Conservation (phyloP, 2,797 vertebrate species). For the Etheostoma perlongum region DNA sequence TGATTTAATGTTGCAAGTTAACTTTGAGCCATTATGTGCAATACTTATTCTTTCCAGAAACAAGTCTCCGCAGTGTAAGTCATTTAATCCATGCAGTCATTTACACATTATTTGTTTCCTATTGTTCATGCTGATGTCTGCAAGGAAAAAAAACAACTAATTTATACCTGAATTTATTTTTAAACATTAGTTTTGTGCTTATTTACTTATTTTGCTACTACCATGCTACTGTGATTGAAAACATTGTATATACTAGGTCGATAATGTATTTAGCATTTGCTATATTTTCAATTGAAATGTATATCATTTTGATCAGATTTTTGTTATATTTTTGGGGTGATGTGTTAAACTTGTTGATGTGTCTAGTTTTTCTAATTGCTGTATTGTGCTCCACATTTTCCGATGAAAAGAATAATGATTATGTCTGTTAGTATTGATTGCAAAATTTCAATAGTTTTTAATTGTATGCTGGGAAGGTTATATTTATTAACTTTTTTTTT, state of each 20-base stretch:
- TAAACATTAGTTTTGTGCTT: constrained; percentile 99
- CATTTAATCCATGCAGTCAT: constrained; percentile 94
- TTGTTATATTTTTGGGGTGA: constrained; percentile 99
- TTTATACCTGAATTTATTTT: constrained; percentile 99
- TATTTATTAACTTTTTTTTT: constrained; percentile 99
- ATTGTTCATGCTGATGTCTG: constrained; percentile 98
- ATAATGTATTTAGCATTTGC: constrained; percentile 99
- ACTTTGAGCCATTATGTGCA: constrained; percentile 99
- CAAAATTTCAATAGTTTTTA: constrained; percentile 99
- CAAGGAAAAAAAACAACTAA: constrained; percentile 94
- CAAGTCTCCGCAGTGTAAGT: constrained; percentile 96
- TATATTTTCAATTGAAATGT: constrained; percentile 99
- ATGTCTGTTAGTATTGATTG: constrained; percentile 98
- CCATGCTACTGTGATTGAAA: constrained; percentile 99
- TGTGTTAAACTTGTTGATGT: constrained; percentile 97
- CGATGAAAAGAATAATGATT: constrained; percentile 97
- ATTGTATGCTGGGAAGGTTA: constrained; percentile 99
- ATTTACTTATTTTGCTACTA: constrained; percentile 99
- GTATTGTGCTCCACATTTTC: constrained; percentile 98
- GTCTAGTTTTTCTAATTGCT: constrained; percentile 99
- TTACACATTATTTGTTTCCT: constrained; percentile 90
- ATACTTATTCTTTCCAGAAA: constrained; percentile 98
- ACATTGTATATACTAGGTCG: constrained; percentile 99
- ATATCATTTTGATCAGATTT: constrained; percentile 99
- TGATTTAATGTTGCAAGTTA: constrained; percentile 99